A percentile compares a stretch with the other conserved stretches of the same genome.
Evolutionary conservation across 1,140 invertebrate species (phyloP).

Genomic region (Zaprionus davidi): DNA sequence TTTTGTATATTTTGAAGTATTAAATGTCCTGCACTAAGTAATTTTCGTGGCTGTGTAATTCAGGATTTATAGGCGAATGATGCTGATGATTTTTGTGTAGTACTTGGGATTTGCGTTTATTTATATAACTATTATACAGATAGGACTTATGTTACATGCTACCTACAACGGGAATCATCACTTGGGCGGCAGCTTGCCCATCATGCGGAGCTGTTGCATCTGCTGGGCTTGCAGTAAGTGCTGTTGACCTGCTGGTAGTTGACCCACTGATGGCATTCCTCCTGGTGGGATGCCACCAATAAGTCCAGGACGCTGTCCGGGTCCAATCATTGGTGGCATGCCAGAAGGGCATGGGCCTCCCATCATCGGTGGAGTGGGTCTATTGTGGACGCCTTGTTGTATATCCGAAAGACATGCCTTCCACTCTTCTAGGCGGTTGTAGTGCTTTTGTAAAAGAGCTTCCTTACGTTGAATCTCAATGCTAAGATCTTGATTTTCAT

Average conservation of each 20-base stretch:
- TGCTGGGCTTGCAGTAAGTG: constrained; percentile 84
- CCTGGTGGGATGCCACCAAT: constrained; percentile 63
- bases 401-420: constrained; percentile 92
- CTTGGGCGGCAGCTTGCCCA: constrained; percentile 74
- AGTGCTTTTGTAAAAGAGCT: constrained; percentile 93
- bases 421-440: constrained; percentile 95
- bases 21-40: constrained; percentile 5
- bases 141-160: constrained; percentile 37
- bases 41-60: background rate
- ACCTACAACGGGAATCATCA: constrained; percentile 24
- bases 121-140: constrained; percentile 39
- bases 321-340: constrained; percentile 62
- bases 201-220: constrained; percentile 85
- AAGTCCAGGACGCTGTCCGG: constrained; percentile 56
- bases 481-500: constrained; percentile 94
- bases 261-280: constrained; percentile 55
- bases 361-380: constrained; percentile 62
- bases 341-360: constrained; percentile 41
- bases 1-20: background rate
- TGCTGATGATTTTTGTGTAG: background rate
- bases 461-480: constrained; percentile 94
- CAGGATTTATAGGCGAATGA: background rate
- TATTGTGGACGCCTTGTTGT: constrained; percentile 83
- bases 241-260: constrained; percentile 82
- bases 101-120: background rate